These are phyloP conservation scores for Oscheius myriophilus DNA, from an alignment of 2,888 invertebrate species.

Conservation along the genomic window DNA sequence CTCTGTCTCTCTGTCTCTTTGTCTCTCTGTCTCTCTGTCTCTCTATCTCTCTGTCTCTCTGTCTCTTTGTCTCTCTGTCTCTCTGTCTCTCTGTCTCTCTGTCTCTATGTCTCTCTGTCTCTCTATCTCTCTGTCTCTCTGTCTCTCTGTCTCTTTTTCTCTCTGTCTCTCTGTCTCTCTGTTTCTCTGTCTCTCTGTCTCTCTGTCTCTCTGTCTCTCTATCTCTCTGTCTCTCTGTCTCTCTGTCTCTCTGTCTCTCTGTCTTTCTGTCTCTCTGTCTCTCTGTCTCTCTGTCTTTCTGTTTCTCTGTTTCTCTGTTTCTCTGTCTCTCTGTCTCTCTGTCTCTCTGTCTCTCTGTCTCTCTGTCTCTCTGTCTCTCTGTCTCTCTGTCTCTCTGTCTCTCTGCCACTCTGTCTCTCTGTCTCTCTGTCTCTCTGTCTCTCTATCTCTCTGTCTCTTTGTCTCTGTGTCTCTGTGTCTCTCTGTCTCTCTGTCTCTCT, in stretches of 20 bases:
- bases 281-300: conserved; percentile 52
- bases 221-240: conserved; percentile 72
- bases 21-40: too few relatives aligned
- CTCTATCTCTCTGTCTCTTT: conserved; percentile 72
- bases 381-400: neutral
- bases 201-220: neutral
- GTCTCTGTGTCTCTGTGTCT: too few relatives aligned
- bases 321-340: too few relatives aligned
- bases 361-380: conserved; percentile 72
- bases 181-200: neutral
- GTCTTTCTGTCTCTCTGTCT: neutral
- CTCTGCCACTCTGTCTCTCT: neutral
- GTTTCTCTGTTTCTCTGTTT: conserved; percentile 70
- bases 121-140: neutral
- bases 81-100: neutral
- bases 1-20: neutral
- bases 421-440: neutral
- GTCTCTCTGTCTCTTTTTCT: conserved; percentile 74
- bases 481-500: neutral
- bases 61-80: conserved; percentile 72
- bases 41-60: neutral
- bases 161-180: neutral
- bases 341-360: neutral
- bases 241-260: neutral
- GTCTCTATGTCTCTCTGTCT: neutral